A percentile compares a stretch with the other conserved stretches of the same genome.
Conservation (phyloP, 2,113 vertebrate genomes). For the Fulica atra region DNA sequence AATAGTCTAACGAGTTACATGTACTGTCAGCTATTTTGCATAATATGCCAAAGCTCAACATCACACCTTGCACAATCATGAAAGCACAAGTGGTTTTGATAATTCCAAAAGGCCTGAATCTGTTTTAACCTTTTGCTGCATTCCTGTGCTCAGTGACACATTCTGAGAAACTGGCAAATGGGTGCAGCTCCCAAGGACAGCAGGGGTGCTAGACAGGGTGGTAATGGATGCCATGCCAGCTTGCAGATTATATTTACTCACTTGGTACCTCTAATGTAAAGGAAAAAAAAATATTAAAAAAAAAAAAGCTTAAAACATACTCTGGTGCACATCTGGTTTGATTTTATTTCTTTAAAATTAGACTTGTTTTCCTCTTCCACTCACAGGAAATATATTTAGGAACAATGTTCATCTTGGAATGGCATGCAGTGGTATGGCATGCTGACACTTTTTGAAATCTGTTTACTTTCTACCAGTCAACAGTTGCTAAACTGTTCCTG, state of each 20-base stretch:
- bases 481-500: constrained; percentile 56
- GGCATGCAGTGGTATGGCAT: constrained; percentile 56
- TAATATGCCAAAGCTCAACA: not conserved
- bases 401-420: constrained; percentile 55
- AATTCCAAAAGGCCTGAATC: not conserved
- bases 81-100: constrained; percentile 41
- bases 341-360: constrained; percentile 44
- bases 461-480: constrained; percentile 50
- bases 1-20: not conserved
- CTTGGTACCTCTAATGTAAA: not conserved
- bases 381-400: constrained; percentile 60
- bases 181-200: not conserved
- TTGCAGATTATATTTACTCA: not conserved
- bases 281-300: not conserved
- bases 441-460: constrained; percentile 54
- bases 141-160: not conserved
- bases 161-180: constrained; percentile 11
- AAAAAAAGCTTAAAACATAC: not conserved
- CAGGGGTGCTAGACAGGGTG: not conserved
- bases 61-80: not conserved
- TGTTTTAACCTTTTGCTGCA: not conserved
- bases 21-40: not conserved
- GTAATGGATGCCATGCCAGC: not conserved
- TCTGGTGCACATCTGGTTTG: constrained; percentile 24
- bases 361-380: constrained; percentile 54